These are phyloP conservation scores for Scomberomorus guttatus DNA, from an alignment of 2,797 vertebrate species.

Conservation along the genomic window DNA sequence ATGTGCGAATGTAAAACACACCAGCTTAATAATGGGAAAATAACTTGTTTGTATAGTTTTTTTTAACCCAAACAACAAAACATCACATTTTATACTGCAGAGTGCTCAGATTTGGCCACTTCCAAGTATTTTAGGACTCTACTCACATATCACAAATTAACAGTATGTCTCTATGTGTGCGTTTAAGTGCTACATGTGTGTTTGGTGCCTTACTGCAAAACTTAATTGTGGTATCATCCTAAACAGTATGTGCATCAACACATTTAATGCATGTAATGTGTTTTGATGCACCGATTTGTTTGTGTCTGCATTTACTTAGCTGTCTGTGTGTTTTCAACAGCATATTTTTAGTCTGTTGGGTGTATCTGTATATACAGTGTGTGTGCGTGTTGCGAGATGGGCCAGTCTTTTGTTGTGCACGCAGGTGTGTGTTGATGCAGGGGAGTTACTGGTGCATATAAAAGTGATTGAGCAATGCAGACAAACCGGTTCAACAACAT, in stretches of 20 bases:
- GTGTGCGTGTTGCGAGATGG: not conserved
- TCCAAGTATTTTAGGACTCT: not conserved
- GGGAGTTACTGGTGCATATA: not conserved
- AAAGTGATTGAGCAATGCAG: constrained; percentile 56
- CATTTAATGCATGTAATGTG: not conserved
- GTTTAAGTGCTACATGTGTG: too few species aligned
- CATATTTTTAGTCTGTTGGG: not conserved
- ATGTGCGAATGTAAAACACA: not conserved
- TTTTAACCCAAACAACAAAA: too few species aligned
- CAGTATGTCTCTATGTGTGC: not conserved
- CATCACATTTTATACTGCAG: too few species aligned
- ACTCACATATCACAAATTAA: not conserved
- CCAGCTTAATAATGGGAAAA: not conserved
- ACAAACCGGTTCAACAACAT: constrained; percentile 69
- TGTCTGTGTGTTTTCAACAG: constrained; percentile 28
- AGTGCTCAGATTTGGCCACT: too few species aligned
- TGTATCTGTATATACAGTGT: too few species aligned
- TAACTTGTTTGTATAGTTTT: not conserved
- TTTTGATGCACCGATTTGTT: not conserved
- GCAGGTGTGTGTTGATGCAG: constrained; percentile 24
- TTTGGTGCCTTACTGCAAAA: not conserved
- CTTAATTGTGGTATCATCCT: not conserved
- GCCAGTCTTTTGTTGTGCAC: constrained; percentile 14
- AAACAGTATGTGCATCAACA: not conserved
- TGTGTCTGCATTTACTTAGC: not conserved